A percentile compares a stretch with the other conserved stretches of the same genome.
These are phyloP conservation scores for Pharmacophagus antenor DNA, from an alignment of 2,888 invertebrate species.

Conservation along the genomic window DNA sequence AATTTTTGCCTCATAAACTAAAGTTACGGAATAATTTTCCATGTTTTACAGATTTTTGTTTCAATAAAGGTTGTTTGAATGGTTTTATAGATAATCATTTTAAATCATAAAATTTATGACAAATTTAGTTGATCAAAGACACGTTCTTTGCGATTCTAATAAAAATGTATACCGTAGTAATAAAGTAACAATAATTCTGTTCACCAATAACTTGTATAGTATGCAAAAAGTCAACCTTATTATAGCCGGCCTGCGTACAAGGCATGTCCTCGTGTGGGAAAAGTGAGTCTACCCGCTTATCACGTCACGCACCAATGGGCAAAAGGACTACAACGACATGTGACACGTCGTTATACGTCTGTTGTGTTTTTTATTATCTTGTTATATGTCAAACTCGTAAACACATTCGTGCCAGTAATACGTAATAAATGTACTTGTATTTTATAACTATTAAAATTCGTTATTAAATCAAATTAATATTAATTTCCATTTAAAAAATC, in stretches of 20 bases:
- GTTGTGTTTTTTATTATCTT: slow-evolving; percentile 20
- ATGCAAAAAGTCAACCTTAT: slow-evolving; percentile 15
- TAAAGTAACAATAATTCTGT: background rate
- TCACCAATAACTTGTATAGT: background rate
- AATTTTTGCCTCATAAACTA: too few species aligned
- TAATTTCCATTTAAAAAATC: too few species aligned
- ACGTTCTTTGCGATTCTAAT: too few species aligned
- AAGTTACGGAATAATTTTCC: too few species aligned
- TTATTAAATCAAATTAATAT: background rate
- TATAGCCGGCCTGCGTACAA: slow-evolving; percentile 22
- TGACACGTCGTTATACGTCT: slow-evolving; percentile 32
- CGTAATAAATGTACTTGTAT: background rate
- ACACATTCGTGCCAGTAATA: background rate
- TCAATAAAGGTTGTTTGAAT: too few species aligned
- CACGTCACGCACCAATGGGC: slow-evolving; percentile 31
- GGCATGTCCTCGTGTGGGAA: slow-evolving; percentile 22
- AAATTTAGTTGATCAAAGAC: too few species aligned
- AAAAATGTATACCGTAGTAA: background rate
- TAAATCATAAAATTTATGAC: too few species aligned
- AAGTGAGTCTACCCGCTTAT: slow-evolving; percentile 28
- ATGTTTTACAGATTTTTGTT: too few species aligned
- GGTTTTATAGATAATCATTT: too few species aligned
- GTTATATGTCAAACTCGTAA: background rate
- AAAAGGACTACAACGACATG: slow-evolving; percentile 28
- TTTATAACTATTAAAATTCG: background rate